phyloP scores from a whole-genome alignment of 2,888 invertebrate species.

The Orthosia gracilis region DNA sequence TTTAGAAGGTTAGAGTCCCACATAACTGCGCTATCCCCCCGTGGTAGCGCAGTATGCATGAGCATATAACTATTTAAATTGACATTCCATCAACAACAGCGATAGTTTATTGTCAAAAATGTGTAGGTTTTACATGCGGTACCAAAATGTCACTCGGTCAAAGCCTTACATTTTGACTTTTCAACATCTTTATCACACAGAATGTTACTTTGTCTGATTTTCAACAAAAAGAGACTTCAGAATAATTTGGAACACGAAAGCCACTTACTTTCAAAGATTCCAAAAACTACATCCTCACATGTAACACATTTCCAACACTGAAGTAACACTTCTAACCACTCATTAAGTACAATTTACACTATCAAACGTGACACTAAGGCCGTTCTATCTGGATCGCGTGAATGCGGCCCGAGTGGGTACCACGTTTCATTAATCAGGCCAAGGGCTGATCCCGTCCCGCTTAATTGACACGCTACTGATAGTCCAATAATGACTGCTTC shows the following conservation, averaged over 20 bases:
- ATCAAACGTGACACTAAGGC: slow-evolving; percentile 54
- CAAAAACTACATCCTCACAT: background rate
- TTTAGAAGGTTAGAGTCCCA: no score
- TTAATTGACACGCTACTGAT: slow-evolving; percentile 72
- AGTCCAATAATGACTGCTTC: slow-evolving; percentile 65
- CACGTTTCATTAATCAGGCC: slow-evolving; percentile 75
- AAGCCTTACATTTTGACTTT: no score
- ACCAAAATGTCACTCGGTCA: no score
- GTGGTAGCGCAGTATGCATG: no score
- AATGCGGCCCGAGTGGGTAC: slow-evolving; percentile 63
- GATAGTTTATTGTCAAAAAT: no score
- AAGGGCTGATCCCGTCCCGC: slow-evolving; percentile 66
- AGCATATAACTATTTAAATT: no score
- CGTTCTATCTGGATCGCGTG: slow-evolving; percentile 48
- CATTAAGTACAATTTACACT: slow-evolving; percentile 54
- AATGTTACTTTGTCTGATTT: no score
- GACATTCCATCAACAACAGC: no score
- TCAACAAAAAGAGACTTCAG: no score
- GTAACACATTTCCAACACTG: background rate
- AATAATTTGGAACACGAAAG: background rate
- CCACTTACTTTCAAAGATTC: background rate
- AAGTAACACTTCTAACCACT: slow-evolving; percentile 24
- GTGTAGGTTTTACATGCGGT: no score
- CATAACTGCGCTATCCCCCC: no score
- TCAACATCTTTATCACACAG: no score